A percentile compares a stretch with the other conserved stretches of the same genome.
These are phyloP conservation scores for Watsonalla cultraria DNA, from an alignment of 2,888 invertebrate genomes.

Conservation along the genomic window DNA sequence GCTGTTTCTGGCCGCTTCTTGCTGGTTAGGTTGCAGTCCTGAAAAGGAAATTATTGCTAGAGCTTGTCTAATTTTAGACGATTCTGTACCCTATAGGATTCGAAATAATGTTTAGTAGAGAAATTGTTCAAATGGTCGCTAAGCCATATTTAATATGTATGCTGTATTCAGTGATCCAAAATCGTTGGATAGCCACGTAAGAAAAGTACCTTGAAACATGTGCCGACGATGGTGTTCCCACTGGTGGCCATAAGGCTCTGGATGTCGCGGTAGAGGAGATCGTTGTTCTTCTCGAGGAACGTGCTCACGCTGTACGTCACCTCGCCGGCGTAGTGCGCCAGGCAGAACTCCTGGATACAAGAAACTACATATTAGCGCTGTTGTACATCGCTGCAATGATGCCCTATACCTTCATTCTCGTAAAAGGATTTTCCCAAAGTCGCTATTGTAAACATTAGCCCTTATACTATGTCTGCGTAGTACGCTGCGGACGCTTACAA, in stretches of 20 bases:
- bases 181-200: no score
- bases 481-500: no score
- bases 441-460: no score
- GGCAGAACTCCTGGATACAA: constrained; percentile 86
- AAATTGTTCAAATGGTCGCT: no score
- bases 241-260: constrained; percentile 88
- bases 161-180: no score
- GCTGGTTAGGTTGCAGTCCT: constrained; percentile 79
- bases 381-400: no score
- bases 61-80: not conserved
- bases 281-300: constrained; percentile 96
- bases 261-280: constrained; percentile 91
- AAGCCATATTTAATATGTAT: no score
- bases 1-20: constrained; percentile 94
- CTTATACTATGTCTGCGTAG: no score
- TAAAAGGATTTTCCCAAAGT: no score
- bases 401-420: no score
- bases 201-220: constrained; percentile 56
- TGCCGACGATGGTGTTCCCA: constrained; percentile 58
- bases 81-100: no score
- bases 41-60: constrained; percentile 14
- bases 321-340: constrained; percentile 95
- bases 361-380: not conserved
- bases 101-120: no score
- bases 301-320: constrained; percentile 93